Conservation (phyloP, 1,140 invertebrate species). For the Danaus plexippus region DNA sequence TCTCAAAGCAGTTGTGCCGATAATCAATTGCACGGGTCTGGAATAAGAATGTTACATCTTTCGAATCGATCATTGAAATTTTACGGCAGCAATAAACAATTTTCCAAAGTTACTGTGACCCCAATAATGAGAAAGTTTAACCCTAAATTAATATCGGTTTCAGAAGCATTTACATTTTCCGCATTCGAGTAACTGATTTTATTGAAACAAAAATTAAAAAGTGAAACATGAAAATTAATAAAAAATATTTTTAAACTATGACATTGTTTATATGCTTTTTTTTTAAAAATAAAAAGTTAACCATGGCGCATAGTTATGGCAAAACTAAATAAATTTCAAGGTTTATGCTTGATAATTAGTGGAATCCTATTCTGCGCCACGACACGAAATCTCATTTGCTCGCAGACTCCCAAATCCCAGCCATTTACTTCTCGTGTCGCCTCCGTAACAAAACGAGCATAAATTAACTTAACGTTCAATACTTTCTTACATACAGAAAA, state of each 20-base stretch:
- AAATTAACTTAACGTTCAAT: slow-evolving; percentile 68
- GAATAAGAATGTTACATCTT: slow-evolving; percentile 23
- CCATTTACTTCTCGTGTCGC: slow-evolving; percentile 32
- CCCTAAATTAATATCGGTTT: slow-evolving; percentile 14
- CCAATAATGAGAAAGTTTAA: slow-evolving; percentile 18
- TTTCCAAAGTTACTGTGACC: slow-evolving; percentile 31
- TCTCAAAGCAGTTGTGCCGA: slow-evolving; percentile 8
- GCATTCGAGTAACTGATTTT: no score
- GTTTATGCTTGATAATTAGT: background rate
- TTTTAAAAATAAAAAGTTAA: no score
- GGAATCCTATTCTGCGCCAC: slow-evolving; percentile 15
- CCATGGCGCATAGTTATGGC: no score
- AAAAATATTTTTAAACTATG: no score
- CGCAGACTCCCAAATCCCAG: slow-evolving; percentile 40
- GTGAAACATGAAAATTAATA: no score
- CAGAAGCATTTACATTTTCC: slow-evolving; percentile 1
- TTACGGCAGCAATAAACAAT: slow-evolving; percentile 49
- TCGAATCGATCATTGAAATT: slow-evolving; percentile 55
- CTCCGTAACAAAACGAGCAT: slow-evolving; percentile 58
- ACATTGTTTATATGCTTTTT: no score
- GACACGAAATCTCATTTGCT: slow-evolving; percentile 43
- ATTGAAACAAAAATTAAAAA: no score
- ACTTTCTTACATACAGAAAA: slow-evolving; percentile 63
- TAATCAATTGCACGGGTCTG: background rate
- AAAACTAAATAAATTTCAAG: no score